Conservation (phyloP, 2,888 invertebrate species). For the Drosophila subquinaria region DNA sequence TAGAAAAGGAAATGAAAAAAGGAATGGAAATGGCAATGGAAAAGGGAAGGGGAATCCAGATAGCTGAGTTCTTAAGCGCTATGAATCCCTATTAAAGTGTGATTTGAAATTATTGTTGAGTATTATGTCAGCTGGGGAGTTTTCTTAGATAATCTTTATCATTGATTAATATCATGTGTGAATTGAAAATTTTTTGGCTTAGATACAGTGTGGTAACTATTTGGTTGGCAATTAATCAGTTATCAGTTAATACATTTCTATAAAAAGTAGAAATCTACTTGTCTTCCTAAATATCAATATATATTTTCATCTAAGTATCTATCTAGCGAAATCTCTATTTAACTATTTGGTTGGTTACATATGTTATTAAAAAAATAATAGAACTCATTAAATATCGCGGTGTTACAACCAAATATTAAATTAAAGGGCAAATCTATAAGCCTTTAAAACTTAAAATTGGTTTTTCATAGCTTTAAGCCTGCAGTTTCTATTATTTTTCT, state of each 20-base stretch:
- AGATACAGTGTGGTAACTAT: not conserved
- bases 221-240: not conserved
- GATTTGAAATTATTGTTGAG: slow-evolving; percentile 4
- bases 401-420: no score
- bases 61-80: slow-evolving; percentile 22
- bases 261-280: not conserved
- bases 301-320: not conserved
- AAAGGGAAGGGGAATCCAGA: slow-evolving; percentile 27
- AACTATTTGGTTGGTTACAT: no score
- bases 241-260: not conserved
- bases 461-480: no score
- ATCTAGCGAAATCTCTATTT: not conserved
- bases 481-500: no score
- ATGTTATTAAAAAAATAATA: no score
- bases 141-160: not conserved
- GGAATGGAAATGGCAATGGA: slow-evolving; percentile 1
- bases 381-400: no score
- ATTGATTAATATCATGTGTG: not conserved
- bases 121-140: not conserved
- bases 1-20: not conserved
- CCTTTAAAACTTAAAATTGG: no score
- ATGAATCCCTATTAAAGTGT: slow-evolving; percentile 28
- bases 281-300: no score
- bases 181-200: not conserved
- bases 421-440: no score